A percentile compares a stretch with the other conserved stretches of the same genome.
These are phyloP conservation scores for Drosophila pachea DNA, from an alignment of 1,140 invertebrate genomes.

Conservation along the genomic window DNA sequence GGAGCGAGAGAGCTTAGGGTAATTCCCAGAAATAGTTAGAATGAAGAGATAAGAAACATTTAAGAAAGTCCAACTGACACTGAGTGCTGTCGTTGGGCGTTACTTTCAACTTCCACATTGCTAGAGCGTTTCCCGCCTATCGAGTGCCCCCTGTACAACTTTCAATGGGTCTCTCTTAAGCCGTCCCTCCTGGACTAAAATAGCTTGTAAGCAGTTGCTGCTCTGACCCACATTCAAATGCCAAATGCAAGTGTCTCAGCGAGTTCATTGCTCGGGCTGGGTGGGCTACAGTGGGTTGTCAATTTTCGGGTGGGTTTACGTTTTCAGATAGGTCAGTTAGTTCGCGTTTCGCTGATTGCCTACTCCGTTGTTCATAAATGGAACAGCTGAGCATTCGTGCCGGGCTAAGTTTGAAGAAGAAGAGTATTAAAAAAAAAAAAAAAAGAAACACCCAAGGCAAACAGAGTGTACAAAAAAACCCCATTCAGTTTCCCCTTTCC, in stretches of 20 bases:
- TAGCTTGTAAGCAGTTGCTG: slow-evolving; percentile 1
- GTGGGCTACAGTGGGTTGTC: not conserved
- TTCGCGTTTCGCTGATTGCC: slow-evolving; percentile 33
- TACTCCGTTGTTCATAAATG: slow-evolving; percentile 20
- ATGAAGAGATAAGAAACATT: too few species aligned
- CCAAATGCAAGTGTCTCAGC: slow-evolving; percentile 5
- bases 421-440: slow-evolving; percentile 11
- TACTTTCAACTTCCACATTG: not conserved
- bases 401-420: slow-evolving; percentile 13
- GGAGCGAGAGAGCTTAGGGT: too few species aligned
- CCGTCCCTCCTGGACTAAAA: not conserved
- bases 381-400: slow-evolving; percentile 29
- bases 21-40: too few species aligned
- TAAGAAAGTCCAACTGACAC: too few species aligned
- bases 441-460: slow-evolving; percentile 21
- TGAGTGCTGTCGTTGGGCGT: too few species aligned
- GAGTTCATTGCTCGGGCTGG: slow-evolving; percentile 18
- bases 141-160: not conserved
- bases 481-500: slow-evolving; percentile 11
- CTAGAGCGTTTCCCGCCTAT: too few species aligned
- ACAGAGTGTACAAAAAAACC: slow-evolving; percentile 36
- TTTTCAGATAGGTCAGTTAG: slow-evolving; percentile 45
- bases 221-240: slow-evolving; percentile 13
- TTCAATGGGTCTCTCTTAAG: not conserved
- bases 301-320: not conserved